Evolutionary conservation across 2,113 vertebrate species (phyloP), one percentile per base, ranked within the genome.

Genomic region (Podocnemis expansa): DNA sequence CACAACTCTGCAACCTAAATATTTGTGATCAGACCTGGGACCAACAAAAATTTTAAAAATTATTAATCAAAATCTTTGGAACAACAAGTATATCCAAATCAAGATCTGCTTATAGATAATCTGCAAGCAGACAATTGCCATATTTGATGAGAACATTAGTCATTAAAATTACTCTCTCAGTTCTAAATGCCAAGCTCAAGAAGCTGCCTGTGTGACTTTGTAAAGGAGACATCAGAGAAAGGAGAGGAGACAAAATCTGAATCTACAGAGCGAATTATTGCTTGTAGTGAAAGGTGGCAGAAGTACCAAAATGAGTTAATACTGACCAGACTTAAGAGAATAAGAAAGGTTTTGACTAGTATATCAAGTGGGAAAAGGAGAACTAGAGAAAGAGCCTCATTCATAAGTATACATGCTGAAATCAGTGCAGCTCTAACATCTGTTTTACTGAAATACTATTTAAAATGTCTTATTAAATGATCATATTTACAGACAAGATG

Each of bases 101-200:
- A 63, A 85, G 56, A 84, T 80, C 43, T 52, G 88, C 82, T 85
- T 82, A 16, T 24, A 14, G 4, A 5, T 56, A 90, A 79, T 67
- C 3, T 1, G 2, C 12, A 73, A 81, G 55, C 0, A 8, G 27
- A 2, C 19, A 24, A n/a, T 47, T 34, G 1, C 14, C n/a, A 78
- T 58, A 1, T 27, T 25, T 78, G 14, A 58, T 58, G 43, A 86
- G 11, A 34, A 2, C 13, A 38, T 83, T 85, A 78, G 45, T 75
- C 4, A 47, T 29, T 79, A 52, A 93, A 87, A 70, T 90, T 56
- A 91, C 24, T 87, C 73, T 5, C 11, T 82, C 27, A 54, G 21
- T 17, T 91, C 25, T 86, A 88, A 92, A 82, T 73, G 17, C 2
- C 54, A 56, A 13, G 3, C 41, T 85, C 41, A 27, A 78, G 78